These are phyloP conservation scores for Anthonomus grandis DNA, from an alignment of 1,140 invertebrate genomes.

Conservation along the genomic window DNA sequence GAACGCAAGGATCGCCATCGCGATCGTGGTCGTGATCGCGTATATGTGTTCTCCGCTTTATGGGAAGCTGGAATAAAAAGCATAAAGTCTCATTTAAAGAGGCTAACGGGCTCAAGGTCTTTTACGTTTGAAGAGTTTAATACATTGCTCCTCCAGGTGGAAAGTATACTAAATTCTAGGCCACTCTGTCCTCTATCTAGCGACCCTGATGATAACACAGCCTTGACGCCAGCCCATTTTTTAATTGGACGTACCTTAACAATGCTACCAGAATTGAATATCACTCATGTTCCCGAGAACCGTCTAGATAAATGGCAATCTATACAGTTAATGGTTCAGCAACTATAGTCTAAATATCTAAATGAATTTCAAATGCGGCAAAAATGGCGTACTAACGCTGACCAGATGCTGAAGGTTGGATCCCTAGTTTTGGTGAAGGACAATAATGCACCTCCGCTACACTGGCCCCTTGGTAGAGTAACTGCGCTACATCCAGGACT, in stretches of 20 bases:
- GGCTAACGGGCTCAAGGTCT: slow-evolving; percentile 5
- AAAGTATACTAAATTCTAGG: no score
- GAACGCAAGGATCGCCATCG: no score
- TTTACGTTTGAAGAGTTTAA: slow-evolving; percentile 8
- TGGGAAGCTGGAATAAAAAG: slow-evolving; percentile 20
- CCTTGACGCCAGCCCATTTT: no score
- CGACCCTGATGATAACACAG: no score
- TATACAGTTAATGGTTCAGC: not conserved
- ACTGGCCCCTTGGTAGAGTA: no score
- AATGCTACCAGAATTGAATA: no score
- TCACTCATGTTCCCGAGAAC: no score
- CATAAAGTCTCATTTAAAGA: slow-evolving; percentile 20
- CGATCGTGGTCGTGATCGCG: no score
- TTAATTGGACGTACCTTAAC: no score
- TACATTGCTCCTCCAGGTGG: not conserved
- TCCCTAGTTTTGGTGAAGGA: not conserved
- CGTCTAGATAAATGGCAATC: slow-evolving; percentile 5
- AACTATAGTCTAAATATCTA: not conserved
- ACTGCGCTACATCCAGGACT: no score
- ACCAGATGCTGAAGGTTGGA: not conserved
- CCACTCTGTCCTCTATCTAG: no score
- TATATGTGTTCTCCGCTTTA: no score
- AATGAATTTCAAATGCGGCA: not conserved
- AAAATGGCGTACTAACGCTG: not conserved
- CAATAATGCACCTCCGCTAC: not conserved